Percentiles rank a stretch among this genome's conserved stretches.
Evolutionary conservation across 1,140 invertebrate species (phyloP).

Genomic region (Mactra quadrangularis): DNA sequence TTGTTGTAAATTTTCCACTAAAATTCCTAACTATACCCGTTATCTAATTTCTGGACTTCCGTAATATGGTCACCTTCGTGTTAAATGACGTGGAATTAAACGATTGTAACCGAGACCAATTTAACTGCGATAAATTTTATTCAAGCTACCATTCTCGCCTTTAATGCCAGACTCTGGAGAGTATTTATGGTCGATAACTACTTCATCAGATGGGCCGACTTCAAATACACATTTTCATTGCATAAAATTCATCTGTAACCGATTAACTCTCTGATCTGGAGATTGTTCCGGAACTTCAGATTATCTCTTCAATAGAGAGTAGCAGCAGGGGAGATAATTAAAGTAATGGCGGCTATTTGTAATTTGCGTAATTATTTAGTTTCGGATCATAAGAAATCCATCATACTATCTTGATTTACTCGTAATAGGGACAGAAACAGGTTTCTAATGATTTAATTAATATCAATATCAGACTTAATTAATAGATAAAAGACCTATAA

Average conservation of each 20-base stretch:
- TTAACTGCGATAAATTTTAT: slow-evolving; percentile 54
- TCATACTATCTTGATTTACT: slow-evolving; percentile 25
- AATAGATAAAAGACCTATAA: slow-evolving; percentile 21
- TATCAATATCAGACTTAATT: slow-evolving; percentile 46
- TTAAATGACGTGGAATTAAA: slow-evolving; percentile 44
- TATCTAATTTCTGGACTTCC: slow-evolving; percentile 26
- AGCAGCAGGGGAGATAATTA: slow-evolving; percentile 52
- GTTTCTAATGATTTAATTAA: slow-evolving; percentile 51
- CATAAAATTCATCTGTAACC: slow-evolving; percentile 23
- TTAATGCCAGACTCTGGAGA: slow-evolving; percentile 21
- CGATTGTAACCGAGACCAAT: slow-evolving; percentile 42
- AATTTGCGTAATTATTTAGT: slow-evolving; percentile 29
- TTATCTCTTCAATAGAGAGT: slow-evolving; percentile 33
- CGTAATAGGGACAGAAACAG: slow-evolving; percentile 37
- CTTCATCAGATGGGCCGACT: no score
- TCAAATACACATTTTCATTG: no score
- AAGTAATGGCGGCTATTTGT: slow-evolving; percentile 34
- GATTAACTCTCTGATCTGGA: slow-evolving; percentile 37
- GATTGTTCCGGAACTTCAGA: slow-evolving; percentile 38
- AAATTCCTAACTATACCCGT: slow-evolving; percentile 30
- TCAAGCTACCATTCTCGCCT: slow-evolving; percentile 23
- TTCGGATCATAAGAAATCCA: slow-evolving; percentile 39
- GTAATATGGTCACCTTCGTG: slow-evolving; percentile 40
- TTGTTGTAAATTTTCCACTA: background rate
- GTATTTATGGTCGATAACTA: slow-evolving; percentile 47